Conservation (phyloP, 1,140 invertebrate species). For the Drusus annulatus region DNA sequence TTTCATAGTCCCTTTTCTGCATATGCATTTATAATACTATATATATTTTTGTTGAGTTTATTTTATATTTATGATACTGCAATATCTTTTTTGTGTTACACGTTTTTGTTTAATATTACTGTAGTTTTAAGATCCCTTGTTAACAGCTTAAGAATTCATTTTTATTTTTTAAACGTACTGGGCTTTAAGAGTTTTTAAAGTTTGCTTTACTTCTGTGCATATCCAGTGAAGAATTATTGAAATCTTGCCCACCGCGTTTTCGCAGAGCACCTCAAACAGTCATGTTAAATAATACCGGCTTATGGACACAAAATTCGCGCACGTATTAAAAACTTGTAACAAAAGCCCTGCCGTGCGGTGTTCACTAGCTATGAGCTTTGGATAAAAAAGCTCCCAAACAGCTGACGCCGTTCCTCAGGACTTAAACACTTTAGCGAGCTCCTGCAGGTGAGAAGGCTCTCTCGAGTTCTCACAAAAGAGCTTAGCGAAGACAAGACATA, state of each 20-base stretch:
- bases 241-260: not conserved
- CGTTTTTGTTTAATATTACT: too few species aligned
- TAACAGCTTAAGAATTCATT: too few species aligned
- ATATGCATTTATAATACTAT: too few species aligned
- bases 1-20: too few species aligned
- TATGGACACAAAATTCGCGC: slow-evolving; percentile 36
- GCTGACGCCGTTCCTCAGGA: slow-evolving; percentile 36
- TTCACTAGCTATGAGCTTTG: slow-evolving; percentile 21
- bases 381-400: slow-evolving; percentile 43
- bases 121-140: too few species aligned
- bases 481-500: slow-evolving; percentile 37
- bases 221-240: too few species aligned
- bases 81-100: too few species aligned
- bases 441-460: slow-evolving; percentile 4
- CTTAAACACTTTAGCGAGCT: slow-evolving; percentile 37
- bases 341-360: slow-evolving; percentile 6
- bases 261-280: not conserved
- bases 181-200: too few species aligned
- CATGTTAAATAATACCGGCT: slow-evolving; percentile 32
- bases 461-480: slow-evolving; percentile 39
- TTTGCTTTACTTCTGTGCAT: too few species aligned
- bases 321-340: slow-evolving; percentile 35
- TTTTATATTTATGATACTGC: too few species aligned
- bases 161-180: too few species aligned
- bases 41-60: too few species aligned